Evolutionary conservation across 2,797 vertebrate species (phyloP).

Genomic region (Cyclura pinguis): DNA sequence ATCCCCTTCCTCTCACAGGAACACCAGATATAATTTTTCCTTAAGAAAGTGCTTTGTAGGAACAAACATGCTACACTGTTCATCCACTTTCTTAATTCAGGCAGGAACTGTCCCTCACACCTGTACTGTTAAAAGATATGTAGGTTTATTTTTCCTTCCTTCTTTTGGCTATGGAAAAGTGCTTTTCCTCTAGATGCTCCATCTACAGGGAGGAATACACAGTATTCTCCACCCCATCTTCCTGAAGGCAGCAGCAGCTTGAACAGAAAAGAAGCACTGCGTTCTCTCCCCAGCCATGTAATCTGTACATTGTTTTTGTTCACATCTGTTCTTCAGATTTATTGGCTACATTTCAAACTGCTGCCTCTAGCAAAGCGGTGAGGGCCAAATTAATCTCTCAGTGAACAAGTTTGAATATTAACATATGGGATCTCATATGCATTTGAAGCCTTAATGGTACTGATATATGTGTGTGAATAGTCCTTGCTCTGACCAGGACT

Average conservation of each 20-base stretch:
- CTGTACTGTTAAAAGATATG: not conserved
- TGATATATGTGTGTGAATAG: not conserved
- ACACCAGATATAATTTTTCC: not conserved
- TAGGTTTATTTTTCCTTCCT: too few relatives aligned
- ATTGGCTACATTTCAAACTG: not conserved
- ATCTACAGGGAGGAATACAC: not conserved
- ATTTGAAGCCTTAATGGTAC: not conserved
- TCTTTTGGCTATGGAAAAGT: not conserved
- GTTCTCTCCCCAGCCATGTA: not conserved
- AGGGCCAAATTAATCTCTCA: not conserved
- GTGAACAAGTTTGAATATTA: not conserved
- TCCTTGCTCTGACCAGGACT: not conserved
- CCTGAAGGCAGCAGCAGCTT: too few relatives aligned
- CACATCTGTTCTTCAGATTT: not conserved
- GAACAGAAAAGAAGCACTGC: not conserved
- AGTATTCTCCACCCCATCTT: not conserved
- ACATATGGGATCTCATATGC: not conserved
- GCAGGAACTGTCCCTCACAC: not conserved
- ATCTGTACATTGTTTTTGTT: not conserved
- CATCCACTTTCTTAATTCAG: not conserved
- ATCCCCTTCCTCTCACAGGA: not conserved
- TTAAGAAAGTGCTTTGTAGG: not conserved
- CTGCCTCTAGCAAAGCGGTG: not conserved
- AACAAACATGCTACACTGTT: not conserved
- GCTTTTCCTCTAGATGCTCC: too few relatives aligned